Evolutionary conservation across 2,797 vertebrate species (phyloP).

Genomic region (Natrix natrix): DNA sequence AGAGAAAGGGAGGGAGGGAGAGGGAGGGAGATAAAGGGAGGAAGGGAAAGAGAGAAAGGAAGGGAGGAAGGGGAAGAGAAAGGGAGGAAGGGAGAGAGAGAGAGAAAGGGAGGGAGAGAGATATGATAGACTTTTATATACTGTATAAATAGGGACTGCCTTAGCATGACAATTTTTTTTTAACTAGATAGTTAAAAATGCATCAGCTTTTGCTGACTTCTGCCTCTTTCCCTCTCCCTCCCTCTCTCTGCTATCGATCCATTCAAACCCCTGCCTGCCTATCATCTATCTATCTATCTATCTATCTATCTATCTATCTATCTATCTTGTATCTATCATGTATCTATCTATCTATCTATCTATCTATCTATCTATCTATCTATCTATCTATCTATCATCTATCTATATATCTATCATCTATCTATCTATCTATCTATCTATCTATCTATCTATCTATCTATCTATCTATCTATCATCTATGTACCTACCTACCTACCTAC

Average conservation of each 20-base stretch:
- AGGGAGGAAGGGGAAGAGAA: background rate
- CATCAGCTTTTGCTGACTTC: background rate
- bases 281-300: too few species aligned
- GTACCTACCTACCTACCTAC: accelerated
- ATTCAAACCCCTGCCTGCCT: too few species aligned
- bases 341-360: too few species aligned
- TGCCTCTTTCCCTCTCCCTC: background rate
- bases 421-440: too few species aligned
- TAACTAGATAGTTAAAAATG: background rate
- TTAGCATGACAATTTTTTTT: background rate
- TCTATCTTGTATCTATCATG: too few species aligned
- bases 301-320: too few species aligned
- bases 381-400: too few species aligned
- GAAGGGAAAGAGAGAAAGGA: background rate
- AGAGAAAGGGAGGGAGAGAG: accelerated
- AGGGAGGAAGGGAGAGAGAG: background rate
- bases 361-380: too few species aligned
- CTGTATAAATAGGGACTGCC: background rate
- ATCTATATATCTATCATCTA: too few species aligned
- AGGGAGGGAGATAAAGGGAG: accelerated
- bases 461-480: accelerated
- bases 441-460: background rate
- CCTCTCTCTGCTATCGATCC: too few species aligned
- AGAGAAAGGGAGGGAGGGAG: background rate
- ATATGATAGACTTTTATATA: background rate